Base-by-base conservation (phyloP, 2,888 invertebrate genomes). In the Sinhomidia bicolor region DNA sequence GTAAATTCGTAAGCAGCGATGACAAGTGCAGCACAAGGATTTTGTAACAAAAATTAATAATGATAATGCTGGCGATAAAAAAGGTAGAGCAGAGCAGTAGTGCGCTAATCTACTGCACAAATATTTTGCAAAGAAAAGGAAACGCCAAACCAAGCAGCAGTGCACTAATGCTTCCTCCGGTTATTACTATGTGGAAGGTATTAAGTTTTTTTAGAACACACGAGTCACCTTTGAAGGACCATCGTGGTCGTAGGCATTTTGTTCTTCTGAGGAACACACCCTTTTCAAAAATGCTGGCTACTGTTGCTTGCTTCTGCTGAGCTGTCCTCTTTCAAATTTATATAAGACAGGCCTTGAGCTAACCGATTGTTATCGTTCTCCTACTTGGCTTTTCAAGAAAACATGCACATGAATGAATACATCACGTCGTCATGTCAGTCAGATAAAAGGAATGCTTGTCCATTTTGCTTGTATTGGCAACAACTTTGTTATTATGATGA, bases 281-380 rank as follows among this genome's bases (percentile, higher is more conserved):
- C 81, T 81, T 62, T 81, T 47, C 26, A 62, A 65, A 81, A 81
- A 14, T 62, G 41, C n/a, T 65, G 81, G 81, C 81, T 44, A 80
- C 62, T 62, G n/a, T n/a, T n/a, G n/a, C n/a, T 32, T 54, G 26
- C 76, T 26, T 14, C 76, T 68, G 10, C 60, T 10, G 10, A 5
- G 12, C 47, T 47, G 47, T 14, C 29, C 74, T 51, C 12, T 47
- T 51, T 76, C 29, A 76, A 60, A 41, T 60, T n/a, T n/a, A n/a
- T n/a, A n/a, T n/a, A 60, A 57, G n/a, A n/a, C 47, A 60, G 44
- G 81, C 62, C 62, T 62, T 44, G 44, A 20, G 29, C 20, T 5
- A 41, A 71, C 17, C 32, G 29, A 65, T 65, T 65, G 65, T 65
- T 65, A 65, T 65, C 71, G 20, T 71, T 41, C 10, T 71, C 23